A percentile compares a stretch with the other conserved stretches of the same genome.
These are phyloP conservation scores for Cepphus grylle DNA, from an alignment of 2,113 vertebrate species.

Conservation along the genomic window DNA sequence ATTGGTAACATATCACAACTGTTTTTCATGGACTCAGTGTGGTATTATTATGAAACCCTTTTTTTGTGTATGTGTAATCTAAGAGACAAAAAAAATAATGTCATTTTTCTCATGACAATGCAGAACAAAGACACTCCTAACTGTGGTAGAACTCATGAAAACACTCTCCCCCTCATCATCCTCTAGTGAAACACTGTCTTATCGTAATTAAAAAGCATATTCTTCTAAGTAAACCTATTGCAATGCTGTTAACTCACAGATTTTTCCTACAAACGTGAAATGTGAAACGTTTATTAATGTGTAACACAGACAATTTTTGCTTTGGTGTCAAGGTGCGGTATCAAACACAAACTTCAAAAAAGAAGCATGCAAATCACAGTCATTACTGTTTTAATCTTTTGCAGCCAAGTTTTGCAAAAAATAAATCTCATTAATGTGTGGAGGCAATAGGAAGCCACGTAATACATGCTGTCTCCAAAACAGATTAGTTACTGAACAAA, in stretches of 20 bases:
- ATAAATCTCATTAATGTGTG: background rate
- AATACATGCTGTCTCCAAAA: background rate
- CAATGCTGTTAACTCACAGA: background rate
- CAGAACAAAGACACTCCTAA: background rate
- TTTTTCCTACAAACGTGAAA: background rate
- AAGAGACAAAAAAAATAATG: background rate
- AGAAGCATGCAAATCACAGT: background rate
- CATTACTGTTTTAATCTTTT: slow-evolving; percentile 29
- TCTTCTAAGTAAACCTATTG: background rate
- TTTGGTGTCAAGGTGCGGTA: background rate
- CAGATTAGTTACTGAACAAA: background rate
- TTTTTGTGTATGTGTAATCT: background rate
- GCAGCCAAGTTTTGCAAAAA: background rate
- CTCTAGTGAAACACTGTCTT: background rate
- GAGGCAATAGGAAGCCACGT: background rate
- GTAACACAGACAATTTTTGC: background rate
- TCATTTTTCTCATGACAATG: background rate
- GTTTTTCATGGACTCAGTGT: background rate
- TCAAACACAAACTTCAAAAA: background rate
- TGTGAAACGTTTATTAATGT: background rate
- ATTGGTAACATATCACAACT: background rate
- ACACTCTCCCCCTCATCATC: background rate
- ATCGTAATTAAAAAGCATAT: background rate
- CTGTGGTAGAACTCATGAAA: background rate
- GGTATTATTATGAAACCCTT: background rate